Base-by-base conservation (phyloP, 2,888 invertebrate species). In the Mycogona germanica region DNA sequence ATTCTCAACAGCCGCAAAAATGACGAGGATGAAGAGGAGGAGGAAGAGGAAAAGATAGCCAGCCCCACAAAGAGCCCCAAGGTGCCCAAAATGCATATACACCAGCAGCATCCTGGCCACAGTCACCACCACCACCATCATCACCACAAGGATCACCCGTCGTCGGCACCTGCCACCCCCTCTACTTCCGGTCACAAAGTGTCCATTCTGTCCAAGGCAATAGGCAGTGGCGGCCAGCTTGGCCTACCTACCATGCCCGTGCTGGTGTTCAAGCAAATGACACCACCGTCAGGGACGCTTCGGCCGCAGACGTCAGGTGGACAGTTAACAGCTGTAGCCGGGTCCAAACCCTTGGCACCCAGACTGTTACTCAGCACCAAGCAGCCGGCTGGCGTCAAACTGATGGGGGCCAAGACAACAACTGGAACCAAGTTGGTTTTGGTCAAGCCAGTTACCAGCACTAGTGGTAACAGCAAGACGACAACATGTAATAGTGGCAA, bases 201-300 rank as follows among this genome's bases (percentile, higher is more conserved):
- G n/a, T n/a, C n/a, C n/a, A n/a, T n/a, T n/a, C n/a, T n/a, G n/a
- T n/a, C n/a, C n/a, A n/a, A n/a, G n/a, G n/a, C n/a, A n/a, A n/a
- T n/a, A n/a, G n/a, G n/a, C n/a, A n/a, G n/a, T n/a, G n/a, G 12
- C 35, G 35, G n/a, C 35, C 35, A 35, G n/a, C 35, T 12, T 35
- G 12, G 12, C 2, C 21, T 50, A 29, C 50, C 50, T 29, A 50
- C 26, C 25, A 40, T 50, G 12, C 50, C 50, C 1, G 26, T 50
- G 23, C n/a, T 50, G 23, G 50, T 50, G 21, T 50, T 50, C 38
- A 38, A 50, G n/a, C 25, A 23, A 6, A 2, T 38, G 23, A 35
- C 29, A 23, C 21, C 37, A 5, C 28, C 28, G n/a, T 25, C 32
- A 23, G 30, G 25, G 17, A 32, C 47, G 19, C 32, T 47, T n/a